phyloP scores from a whole-genome alignment of 1,140 invertebrate genomes.

The Theocolax elegans region DNA sequence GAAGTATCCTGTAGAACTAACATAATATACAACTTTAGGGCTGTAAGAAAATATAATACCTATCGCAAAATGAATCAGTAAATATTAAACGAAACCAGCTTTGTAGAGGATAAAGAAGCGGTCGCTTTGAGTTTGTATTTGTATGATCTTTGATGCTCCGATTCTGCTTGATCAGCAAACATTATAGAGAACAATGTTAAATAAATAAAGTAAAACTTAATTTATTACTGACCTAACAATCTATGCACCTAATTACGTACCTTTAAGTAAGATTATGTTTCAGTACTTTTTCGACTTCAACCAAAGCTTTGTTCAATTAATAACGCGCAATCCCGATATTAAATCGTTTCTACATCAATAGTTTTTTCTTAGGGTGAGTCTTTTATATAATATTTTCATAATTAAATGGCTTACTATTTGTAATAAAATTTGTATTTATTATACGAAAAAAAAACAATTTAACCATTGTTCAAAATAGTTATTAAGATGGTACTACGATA shows the following conservation, averaged over 20 bases:
- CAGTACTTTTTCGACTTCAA: conserved; percentile 28
- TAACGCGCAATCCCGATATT: too few relatives aligned
- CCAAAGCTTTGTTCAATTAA: background rate
- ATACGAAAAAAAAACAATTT: too few relatives aligned
- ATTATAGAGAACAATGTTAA: background rate
- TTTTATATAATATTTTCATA: too few relatives aligned
- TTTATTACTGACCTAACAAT: conserved; percentile 23
- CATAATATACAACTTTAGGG: too few relatives aligned
- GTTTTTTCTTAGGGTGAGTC: too few relatives aligned
- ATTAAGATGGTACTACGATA: too few relatives aligned
- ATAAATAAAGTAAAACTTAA: conserved; percentile 26
- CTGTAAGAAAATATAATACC: background rate
- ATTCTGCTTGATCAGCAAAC: conserved; percentile 32
- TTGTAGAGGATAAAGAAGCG: background rate
- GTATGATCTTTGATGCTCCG: too few relatives aligned
- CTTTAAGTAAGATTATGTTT: background rate
- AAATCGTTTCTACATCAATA: too few relatives aligned
- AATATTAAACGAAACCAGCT: background rate
- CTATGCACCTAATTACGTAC: background rate
- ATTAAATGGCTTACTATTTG: too few relatives aligned
- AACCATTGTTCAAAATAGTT: too few relatives aligned
- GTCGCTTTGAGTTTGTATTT: conserved; percentile 11
- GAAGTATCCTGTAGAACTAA: too few relatives aligned
- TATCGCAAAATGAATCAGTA: conserved; percentile 13
- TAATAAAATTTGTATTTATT: too few relatives aligned